Percentiles rank a stretch among this genome's conserved stretches.
Conservation (phyloP, 2,113 vertebrate genomes). For the Charadrius vociferus region DNA sequence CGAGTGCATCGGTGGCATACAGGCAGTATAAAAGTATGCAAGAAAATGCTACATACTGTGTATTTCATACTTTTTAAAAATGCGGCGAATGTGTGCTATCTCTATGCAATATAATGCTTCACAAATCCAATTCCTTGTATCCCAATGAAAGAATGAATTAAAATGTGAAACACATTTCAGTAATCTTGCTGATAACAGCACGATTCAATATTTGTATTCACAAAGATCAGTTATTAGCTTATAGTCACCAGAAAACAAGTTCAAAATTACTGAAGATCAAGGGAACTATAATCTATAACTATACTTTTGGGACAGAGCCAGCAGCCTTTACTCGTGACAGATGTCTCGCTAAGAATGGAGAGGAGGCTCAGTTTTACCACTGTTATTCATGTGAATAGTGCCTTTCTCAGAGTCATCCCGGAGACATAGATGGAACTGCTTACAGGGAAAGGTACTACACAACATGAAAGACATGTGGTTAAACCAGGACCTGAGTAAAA, state of each 20-base stretch:
- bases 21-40: slow-evolving; percentile 74
- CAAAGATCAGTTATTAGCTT: slow-evolving; percentile 27
- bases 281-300: slow-evolving; percentile 52
- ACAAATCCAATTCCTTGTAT: slow-evolving; percentile 50
- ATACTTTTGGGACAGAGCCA: slow-evolving; percentile 40
- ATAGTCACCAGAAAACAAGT: slow-evolving; percentile 55
- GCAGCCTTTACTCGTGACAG: slow-evolving; percentile 36
- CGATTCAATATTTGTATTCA: neutral
- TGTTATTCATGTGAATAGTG: neutral
- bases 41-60: slow-evolving; percentile 65
- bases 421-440: neutral
- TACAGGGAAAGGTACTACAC: slow-evolving; percentile 4
- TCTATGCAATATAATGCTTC: slow-evolving; percentile 58
- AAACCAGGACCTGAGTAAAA: slow-evolving; percentile 46
- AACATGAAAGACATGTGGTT: neutral
- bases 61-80: slow-evolving; percentile 55
- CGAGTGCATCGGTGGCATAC: slow-evolving; percentile 75
- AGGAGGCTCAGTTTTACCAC: slow-evolving; percentile 45
- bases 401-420: neutral
- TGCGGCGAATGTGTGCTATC: slow-evolving; percentile 61
- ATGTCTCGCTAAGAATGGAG: slow-evolving; percentile 16
- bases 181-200: slow-evolving; percentile 58
- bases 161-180: slow-evolving; percentile 46
- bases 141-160: slow-evolving; percentile 54
- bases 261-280: slow-evolving; percentile 48